Evolutionary conservation across 2,888 invertebrate species (phyloP).

Genomic region (Leptinotarsa juncta): DNA sequence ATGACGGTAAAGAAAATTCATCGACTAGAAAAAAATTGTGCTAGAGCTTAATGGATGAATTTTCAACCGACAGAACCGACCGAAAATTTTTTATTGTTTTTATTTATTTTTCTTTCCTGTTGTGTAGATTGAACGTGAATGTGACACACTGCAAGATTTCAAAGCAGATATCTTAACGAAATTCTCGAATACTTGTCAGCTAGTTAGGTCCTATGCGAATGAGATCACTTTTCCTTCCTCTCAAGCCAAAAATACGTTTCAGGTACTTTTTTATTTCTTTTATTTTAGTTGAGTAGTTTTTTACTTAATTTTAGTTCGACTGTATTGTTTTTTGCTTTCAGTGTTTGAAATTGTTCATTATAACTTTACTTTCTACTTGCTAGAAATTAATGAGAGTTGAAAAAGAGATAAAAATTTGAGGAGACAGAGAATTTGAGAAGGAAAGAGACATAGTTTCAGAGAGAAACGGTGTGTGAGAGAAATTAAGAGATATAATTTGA

Average conservation of each 20-base stretch:
- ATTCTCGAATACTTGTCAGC: conserved; percentile 58
- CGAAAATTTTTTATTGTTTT: conserved; percentile 50
- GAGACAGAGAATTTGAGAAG: too few species aligned
- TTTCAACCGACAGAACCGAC: too few species aligned
- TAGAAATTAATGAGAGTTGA: too few species aligned
- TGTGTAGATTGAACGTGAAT: conserved; percentile 76
- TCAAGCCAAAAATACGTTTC: conserved; percentile 58
- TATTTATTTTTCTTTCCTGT: conserved; percentile 52
- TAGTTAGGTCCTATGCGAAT: conserved; percentile 59
- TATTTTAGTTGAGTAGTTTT: conserved; percentile 30
- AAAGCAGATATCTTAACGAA: conserved; percentile 57
- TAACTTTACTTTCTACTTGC: too few species aligned
- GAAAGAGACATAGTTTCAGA: too few species aligned
- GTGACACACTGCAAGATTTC: conserved; percentile 69
- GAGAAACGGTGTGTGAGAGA: too few species aligned
- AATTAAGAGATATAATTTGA: too few species aligned
- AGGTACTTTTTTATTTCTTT: conserved; percentile 57
- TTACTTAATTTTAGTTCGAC: conserved; percentile 28
- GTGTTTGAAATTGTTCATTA: neutral
- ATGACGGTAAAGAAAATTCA: neutral
- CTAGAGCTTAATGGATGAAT: too few species aligned
- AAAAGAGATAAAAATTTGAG: too few species aligned
- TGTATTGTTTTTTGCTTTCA: conserved; percentile 15
- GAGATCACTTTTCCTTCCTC: conserved; percentile 60
- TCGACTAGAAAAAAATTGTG: neutral